Conservation (phyloP, 2,113 vertebrate species). For the Naja naja region DNA sequence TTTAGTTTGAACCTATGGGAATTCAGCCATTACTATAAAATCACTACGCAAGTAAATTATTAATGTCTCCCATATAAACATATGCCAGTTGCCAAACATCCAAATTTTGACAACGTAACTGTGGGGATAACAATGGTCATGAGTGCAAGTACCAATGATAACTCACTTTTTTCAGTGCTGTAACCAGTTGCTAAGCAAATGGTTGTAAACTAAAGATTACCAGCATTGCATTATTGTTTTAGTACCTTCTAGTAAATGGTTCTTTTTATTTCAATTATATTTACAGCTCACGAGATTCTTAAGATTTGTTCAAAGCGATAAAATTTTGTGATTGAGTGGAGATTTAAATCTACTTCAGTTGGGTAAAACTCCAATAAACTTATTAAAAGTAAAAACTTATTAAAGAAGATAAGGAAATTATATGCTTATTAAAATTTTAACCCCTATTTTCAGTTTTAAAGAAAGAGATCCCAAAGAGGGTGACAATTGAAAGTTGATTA, state of each 20-base stretch:
- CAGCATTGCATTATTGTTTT: not conserved
- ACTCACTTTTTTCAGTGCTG: too few species aligned
- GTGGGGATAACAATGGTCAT: too few species aligned
- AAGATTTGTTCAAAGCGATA: not conserved
- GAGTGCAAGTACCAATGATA: too few species aligned
- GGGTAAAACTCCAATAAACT: not conserved
- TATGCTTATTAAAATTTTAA: too few species aligned
- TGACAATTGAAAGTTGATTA: too few species aligned
- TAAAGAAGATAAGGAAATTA: not conserved
- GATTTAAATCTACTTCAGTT: not conserved
- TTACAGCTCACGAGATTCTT: not conserved
- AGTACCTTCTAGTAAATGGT: not conserved
- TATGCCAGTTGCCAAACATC: too few species aligned
- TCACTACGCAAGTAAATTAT: not conserved
- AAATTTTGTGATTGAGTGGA: not conserved
- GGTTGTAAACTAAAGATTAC: too few species aligned
- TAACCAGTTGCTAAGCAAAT: too few species aligned
- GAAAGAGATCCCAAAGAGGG: too few species aligned
- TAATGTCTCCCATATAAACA: not conserved
- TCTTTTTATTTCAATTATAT: not conserved
- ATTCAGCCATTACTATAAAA: not conserved
- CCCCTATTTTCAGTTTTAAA: too few species aligned
- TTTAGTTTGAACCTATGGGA: not conserved
- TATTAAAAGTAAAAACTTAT: too few species aligned
- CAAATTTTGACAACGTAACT: too few species aligned